Conservation (phyloP, 1,140 invertebrate species). For the Drosophila murphyi region DNA sequence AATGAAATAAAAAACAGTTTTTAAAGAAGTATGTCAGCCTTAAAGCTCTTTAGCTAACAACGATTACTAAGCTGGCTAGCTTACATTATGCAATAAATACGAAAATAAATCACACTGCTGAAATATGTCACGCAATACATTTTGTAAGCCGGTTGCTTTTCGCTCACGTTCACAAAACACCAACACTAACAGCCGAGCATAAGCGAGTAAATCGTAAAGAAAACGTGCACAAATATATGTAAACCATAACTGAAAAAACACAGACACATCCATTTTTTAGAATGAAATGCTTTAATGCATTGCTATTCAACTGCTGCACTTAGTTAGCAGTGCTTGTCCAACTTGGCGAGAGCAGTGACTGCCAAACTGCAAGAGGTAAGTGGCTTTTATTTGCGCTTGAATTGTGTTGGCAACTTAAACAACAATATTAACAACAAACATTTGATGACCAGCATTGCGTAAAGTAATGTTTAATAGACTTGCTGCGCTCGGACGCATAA, state of each 20-base stretch:
- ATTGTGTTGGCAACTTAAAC: constrained; percentile 11
- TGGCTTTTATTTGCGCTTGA: constrained; percentile 12
- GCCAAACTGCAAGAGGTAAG: constrained; percentile 20
- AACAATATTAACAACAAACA: neutral
- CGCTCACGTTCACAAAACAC: neutral
- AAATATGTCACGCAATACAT: constrained; percentile 3
- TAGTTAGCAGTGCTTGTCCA: neutral
- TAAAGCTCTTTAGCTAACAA: no score
- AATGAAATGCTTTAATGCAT: neutral
- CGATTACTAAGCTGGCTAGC: neutral
- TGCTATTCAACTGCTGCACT: neutral
- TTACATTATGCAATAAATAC: neutral
- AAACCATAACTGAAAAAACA: neutral
- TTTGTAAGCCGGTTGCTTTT: neutral
- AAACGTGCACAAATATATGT: neutral
- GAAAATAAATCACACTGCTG: neutral
- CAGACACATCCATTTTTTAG: neutral
- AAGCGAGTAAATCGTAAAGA: neutral
- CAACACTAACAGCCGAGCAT: neutral
- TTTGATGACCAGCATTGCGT: constrained; percentile 23
- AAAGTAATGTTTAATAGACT: constrained; percentile 77
- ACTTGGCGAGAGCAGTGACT: neutral
- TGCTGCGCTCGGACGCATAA: constrained; percentile 64
- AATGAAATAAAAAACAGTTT: no score
- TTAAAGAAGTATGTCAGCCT: no score